Base-by-base conservation (phyloP, 2,797 vertebrate genomes). In the Uromys caudimaculatus region DNA sequence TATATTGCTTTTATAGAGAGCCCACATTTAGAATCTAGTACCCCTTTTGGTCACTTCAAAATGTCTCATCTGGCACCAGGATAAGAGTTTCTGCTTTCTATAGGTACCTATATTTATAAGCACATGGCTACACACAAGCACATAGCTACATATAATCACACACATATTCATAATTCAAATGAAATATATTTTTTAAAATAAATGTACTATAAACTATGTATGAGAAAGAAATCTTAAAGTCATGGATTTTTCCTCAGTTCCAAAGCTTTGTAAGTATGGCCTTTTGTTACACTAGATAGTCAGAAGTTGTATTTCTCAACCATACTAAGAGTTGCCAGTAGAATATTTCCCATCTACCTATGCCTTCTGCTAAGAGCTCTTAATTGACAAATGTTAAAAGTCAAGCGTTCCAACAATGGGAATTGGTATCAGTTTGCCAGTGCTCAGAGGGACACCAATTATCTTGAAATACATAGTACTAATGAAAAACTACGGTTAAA, bases 251-350 rank as follows among this genome's bases (percentile, higher is more conserved):
- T 82, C 35, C 54, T 47, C 32, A 38, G 21, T 52, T 32, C 71
- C 44, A 56, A 56, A 89, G 54, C 16, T 17, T 8, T 62, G 27
- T 4, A 27, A 52, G 14, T 58, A 13, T 52, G 54, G 17, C 78
- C 75, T 85, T 91, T 47, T 71, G 19, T 47, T 47, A 54, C 71
- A 41, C 32, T 27, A 52, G 56, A 50, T 19, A 88, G 29, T 17
- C 47, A 38, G 75, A 38, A 56, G 27, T 47, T 77, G 2, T 60
- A 29, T 41, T n/a, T 91, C 71, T 60, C 44, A 78, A 16, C 47
- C 27, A 14, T 1, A 9, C 17, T 16, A 52, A 16, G 17, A 35
- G n/a, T 17, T 4, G 3, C 4, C 1, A 21, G 23, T 2, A 38
- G 21, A 60, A 60, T 52, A 29, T 10, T 23, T 52, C 58, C 21